Conservation (phyloP, 2,113 vertebrate species). For the Xiphophorus couchianus region DNA sequence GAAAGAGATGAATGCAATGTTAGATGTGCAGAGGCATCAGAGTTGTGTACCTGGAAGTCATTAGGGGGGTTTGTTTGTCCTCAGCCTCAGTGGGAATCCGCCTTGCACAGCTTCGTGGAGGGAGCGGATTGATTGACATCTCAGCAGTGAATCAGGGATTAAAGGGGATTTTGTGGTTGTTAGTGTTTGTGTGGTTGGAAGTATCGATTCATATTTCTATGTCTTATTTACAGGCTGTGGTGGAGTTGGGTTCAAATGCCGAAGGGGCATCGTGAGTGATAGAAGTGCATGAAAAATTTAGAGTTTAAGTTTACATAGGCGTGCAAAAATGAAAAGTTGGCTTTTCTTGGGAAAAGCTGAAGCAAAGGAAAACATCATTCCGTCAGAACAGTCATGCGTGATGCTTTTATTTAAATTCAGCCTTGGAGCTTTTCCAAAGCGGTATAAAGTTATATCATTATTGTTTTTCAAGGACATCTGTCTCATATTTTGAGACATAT, state of each 20-base stretch:
- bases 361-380: neutral
- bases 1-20: conserved; percentile 42
- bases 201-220: conserved; percentile 50
- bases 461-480: conserved; percentile 22
- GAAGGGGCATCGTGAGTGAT: conserved; percentile 12
- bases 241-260: conserved; percentile 20
- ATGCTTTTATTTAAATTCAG: conserved; percentile 29
- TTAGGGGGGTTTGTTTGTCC: conserved; percentile 62
- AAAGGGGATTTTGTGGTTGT: conserved; percentile 61
- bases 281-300: conserved; percentile 1
- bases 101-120: conserved; percentile 44
- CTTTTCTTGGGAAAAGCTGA: neutral
- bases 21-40: conserved; percentile 41
- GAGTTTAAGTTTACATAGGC: neutral
- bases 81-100: conserved; percentile 47
- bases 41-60: conserved; percentile 65
- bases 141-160: conserved; percentile 50
- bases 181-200: conserved; percentile 40
- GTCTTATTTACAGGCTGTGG: conserved; percentile 20
- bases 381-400: conserved; percentile 12
- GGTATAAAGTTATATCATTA: neutral
- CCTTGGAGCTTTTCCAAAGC: conserved; percentile 22
- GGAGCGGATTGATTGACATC: conserved; percentile 54
- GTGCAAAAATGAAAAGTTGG: conserved; percentile 1
- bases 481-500: conserved; percentile 36